Percentiles rank a stretch among this genome's conserved stretches.
Evolutionary conservation across 2,888 invertebrate genomes (phyloP).

Genomic region (Calameuta filiformis): DNA sequence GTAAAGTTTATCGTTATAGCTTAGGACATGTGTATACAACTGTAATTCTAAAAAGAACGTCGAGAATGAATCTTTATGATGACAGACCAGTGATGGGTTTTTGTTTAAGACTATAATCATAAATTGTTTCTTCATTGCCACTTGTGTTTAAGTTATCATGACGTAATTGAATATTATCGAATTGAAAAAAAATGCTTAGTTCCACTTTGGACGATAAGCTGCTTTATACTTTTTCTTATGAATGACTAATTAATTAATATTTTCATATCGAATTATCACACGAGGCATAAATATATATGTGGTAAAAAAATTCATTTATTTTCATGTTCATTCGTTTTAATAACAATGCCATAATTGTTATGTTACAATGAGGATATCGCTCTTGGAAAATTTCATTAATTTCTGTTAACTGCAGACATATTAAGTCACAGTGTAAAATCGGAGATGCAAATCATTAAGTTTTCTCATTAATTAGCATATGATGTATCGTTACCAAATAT

Average conservation of each 20-base stretch:
- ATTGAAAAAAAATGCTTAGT: background rate
- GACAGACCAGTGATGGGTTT: background rate
- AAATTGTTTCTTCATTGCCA: background rate
- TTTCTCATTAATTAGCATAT: background rate
- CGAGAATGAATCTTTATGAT: constrained; percentile 13
- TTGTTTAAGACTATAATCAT: background rate
- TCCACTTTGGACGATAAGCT: background rate
- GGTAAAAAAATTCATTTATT: background rate
- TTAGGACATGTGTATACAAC: constrained; percentile 14
- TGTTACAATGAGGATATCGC: background rate
- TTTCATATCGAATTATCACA: background rate
- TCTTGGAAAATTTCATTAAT: background rate
- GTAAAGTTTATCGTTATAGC: constrained; percentile 17
- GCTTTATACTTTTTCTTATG: background rate
- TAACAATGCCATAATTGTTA: background rate
- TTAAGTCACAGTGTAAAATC: background rate
- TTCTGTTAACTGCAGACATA: background rate
- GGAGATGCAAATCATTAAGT: background rate
- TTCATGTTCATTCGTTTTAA: background rate
- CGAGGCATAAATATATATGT: background rate
- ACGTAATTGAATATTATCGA: background rate
- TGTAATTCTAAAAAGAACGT: constrained; percentile 14
- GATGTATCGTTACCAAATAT: background rate
- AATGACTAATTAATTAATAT: background rate
- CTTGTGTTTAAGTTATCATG: background rate